Evolutionary conservation across 1,140 invertebrate genomes (phyloP).

Genomic region (Aphis gossypii): DNA sequence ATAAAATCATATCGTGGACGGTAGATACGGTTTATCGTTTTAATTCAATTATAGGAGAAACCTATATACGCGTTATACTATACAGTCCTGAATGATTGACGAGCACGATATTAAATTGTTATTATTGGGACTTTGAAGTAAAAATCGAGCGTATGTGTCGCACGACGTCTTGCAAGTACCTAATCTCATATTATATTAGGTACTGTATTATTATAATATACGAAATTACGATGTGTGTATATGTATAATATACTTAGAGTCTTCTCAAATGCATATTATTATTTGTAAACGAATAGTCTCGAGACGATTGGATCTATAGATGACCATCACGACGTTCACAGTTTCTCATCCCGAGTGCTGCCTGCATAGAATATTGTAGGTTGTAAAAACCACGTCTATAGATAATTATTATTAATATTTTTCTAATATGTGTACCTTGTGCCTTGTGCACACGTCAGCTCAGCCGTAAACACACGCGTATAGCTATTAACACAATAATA

Average conservation of each 20-base stretch:
- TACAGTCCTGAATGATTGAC: not conserved
- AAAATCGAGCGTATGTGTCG: not conserved
- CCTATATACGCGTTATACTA: too few species aligned
- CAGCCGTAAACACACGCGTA: too few species aligned
- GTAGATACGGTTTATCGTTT: too few species aligned
- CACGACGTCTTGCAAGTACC: not conserved
- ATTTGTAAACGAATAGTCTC: not conserved
- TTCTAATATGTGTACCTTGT: not conserved
- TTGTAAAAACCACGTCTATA: not conserved
- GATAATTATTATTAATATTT: not conserved
- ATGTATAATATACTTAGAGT: not conserved
- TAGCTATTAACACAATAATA: not conserved
- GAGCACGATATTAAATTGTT: not conserved
- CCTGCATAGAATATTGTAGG: not conserved
- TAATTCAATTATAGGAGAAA: too few species aligned
- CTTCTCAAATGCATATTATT: not conserved
- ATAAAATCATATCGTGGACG: too few species aligned
- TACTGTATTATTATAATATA: too few species aligned
- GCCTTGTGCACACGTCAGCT: too few species aligned
- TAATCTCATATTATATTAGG: too few species aligned
- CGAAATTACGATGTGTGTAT: not conserved
- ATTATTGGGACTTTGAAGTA: not conserved
- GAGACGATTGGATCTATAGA: not conserved
- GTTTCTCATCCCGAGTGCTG: not conserved
- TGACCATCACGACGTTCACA: not conserved